Evolutionary conservation across 2,113 vertebrate genomes (phyloP), one percentile per base, ranked within the genome.

Genomic region (Coregonus clupeaformis): DNA sequence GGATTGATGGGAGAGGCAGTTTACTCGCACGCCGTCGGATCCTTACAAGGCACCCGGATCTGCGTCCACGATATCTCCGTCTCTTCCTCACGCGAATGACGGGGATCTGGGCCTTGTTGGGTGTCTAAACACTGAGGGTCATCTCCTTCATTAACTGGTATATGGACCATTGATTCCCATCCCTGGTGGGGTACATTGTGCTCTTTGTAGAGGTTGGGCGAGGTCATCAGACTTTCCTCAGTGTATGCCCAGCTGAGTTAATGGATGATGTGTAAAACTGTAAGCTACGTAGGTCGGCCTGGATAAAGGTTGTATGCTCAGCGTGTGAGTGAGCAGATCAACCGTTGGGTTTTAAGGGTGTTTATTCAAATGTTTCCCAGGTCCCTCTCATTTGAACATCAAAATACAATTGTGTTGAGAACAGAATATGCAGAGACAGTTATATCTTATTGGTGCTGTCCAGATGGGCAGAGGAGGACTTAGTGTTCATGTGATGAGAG

Each of bases 221-320:
- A 69, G 68, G 74, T 64, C 52, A 25, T 59, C 5, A 5, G 36
- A 36, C 12, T 57, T 52, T 20, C 64, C 68, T 16, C 52, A 5
- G 74, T 36, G 5, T 62, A 52, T 52, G 64, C 22, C 49, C 70
- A 72, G 76, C 76, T 77, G 75, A 66, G 69, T 71, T 72, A 71
- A 77, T 77, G 75, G 69, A 77, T 77, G 75, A 67, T 72, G 63
- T 72, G 70, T 72, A 67, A 76, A 73, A 72, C 60, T 45, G 71
- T 68, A 60, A 60, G 24, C 63, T 72, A 68, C 30, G 69, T 68
- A 73, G 63, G 49, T 77, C 64, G 45, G 49, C 63, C 76, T 55
- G 22, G 64, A 77, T 72, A 45, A 59, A 72, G 30, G 63, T 77
- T 52, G 64, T 77, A 73, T 77, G 70, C 64, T 68, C 71, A 73